phyloP scores from a whole-genome alignment of 92 coral and sea anemone species.

The Zoanthus sociatus region DNA sequence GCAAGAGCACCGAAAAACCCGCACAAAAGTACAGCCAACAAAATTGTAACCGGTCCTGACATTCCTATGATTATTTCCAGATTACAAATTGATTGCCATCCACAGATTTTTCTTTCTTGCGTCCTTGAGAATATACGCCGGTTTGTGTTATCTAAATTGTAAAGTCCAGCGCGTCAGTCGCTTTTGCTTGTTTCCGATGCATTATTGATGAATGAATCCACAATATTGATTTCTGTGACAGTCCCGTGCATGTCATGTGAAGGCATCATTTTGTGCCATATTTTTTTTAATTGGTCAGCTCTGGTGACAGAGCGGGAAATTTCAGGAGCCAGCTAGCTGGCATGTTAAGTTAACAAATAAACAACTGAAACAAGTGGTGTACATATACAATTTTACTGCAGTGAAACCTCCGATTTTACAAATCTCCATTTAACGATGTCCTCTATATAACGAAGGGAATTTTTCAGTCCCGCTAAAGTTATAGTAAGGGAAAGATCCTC shows the following conservation, averaged over 20 bases:
- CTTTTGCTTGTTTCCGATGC: conserved; percentile 16
- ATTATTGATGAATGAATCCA: conserved; percentile 37
- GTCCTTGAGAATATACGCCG: background rate
- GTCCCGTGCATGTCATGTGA: conserved; percentile 45
- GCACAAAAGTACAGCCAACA: conserved; percentile 84
- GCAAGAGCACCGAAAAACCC: conserved; percentile 92
- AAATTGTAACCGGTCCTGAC: conserved; percentile 82
- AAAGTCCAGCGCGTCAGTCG: background rate
- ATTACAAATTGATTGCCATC: background rate
- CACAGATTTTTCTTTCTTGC: background rate
- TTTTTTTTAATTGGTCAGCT: background rate
- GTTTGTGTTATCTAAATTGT: background rate
- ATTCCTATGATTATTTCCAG: conserved; percentile 14
- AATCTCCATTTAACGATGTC: too few relatives aligned
- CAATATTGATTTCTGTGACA: conserved; percentile 27
- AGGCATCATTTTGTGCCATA: too few relatives aligned
- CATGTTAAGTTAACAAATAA: too few relatives aligned
- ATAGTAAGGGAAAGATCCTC: too few relatives aligned
- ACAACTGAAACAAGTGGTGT: too few relatives aligned
- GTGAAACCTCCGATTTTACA: too few relatives aligned
- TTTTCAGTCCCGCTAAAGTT: too few relatives aligned
- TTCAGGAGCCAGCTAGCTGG: too few relatives aligned
- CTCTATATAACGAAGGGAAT: too few relatives aligned
- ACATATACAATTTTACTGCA: too few relatives aligned
- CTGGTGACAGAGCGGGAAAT: conserved; percentile 6